Evolutionary conservation across 1,140 invertebrate species (phyloP).

Genomic region (Macrosteles quadrilineatus): DNA sequence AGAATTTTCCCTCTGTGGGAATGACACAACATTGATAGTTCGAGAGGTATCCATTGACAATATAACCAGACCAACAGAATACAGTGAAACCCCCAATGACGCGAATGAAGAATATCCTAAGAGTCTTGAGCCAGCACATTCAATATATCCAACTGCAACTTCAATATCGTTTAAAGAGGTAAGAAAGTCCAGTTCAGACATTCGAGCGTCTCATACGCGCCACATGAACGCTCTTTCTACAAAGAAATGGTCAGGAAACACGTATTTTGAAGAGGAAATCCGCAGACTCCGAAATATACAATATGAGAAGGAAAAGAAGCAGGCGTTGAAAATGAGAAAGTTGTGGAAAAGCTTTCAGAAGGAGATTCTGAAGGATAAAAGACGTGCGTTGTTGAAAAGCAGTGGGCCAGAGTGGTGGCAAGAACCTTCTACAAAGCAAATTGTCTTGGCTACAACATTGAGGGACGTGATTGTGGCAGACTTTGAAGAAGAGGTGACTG

Average conservation of each 20-base stretch:
- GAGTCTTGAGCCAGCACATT: no score
- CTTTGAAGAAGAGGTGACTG: constrained; percentile 8
- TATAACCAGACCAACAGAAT: no score
- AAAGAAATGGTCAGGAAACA: constrained; percentile 15
- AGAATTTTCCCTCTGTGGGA: no score
- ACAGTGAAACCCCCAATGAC: no score
- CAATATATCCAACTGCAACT: no score
- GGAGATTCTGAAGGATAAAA: background rate
- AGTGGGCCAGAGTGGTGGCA: constrained; percentile 18
- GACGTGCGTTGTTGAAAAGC: background rate
- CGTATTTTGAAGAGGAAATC: constrained; percentile 12
- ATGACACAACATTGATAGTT: no score
- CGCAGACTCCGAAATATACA: background rate
- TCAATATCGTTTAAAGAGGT: no score
- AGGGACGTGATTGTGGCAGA: background rate
- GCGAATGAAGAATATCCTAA: no score
- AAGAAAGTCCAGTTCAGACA: no score
- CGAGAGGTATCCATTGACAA: no score
- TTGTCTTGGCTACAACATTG: background rate
- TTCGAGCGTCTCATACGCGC: no score
- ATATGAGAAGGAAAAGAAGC: background rate
- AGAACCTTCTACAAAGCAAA: constrained; percentile 6
- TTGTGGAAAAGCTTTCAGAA: background rate
- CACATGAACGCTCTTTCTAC: background rate
- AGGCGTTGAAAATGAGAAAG: background rate